Conservation (phyloP, 35 echinoderm and acorn worm species). For the Strongylocentrotus purpuratus region DNA sequence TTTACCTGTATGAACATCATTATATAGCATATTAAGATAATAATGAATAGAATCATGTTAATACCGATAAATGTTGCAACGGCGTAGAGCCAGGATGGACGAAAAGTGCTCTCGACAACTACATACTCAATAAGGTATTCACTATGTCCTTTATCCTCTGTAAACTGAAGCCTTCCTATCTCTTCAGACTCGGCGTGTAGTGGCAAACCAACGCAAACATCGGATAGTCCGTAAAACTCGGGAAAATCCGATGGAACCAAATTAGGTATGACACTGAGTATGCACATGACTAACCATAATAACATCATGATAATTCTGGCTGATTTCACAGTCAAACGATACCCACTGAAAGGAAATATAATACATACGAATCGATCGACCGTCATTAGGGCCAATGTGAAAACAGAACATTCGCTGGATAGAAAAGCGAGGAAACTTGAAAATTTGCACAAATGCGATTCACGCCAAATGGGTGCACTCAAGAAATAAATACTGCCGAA, state of each 20-base stretch:
- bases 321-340: constrained; percentile 44
- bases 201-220: constrained; percentile 84
- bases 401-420: constrained; percentile 75
- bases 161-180: neutral
- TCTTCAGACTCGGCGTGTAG: constrained; percentile 53
- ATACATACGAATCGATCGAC: constrained; percentile 80
- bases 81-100: constrained; percentile 71
- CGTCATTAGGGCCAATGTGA: constrained; percentile 73
- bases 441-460: constrained; percentile 63
- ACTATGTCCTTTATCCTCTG: too few species aligned
- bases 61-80: constrained; percentile 70
- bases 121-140: neutral
- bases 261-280: constrained; percentile 41
- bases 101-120: constrained; percentile 44
- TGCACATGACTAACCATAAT: constrained; percentile 54
- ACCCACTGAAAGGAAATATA: constrained; percentile 79
- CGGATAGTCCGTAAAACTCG: constrained; percentile 72
- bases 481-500: constrained; percentile 67
- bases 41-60: constrained; percentile 59
- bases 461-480: constrained; percentile 58
- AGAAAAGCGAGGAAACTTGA: constrained; percentile 68
- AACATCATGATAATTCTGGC: neutral
- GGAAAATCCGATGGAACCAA: constrained; percentile 39
- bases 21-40: constrained; percentile 65
- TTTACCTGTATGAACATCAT: constrained; percentile 70